A percentile compares a stretch with the other conserved stretches of the same genome.
Evolutionary conservation across 2,888 invertebrate species (phyloP).

Genomic region (Nemoura dubitans): DNA sequence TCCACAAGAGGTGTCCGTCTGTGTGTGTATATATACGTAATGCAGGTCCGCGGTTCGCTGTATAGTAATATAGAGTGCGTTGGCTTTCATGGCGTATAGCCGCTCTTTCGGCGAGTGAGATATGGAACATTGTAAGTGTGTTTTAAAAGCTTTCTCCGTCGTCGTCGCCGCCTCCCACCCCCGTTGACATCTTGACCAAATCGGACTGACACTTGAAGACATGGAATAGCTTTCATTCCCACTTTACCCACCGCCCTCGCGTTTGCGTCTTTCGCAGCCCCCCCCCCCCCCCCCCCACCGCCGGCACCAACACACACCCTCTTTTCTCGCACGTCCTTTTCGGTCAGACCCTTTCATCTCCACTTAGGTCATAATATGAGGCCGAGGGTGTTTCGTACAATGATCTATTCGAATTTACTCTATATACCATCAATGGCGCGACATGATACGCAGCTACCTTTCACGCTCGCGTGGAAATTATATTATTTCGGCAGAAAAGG

Average conservation of each 20-base stretch:
- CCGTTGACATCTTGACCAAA: constrained; percentile 41
- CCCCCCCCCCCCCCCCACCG: not conserved
- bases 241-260: constrained; percentile 16
- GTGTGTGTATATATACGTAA: too few species aligned
- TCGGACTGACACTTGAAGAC: constrained; percentile 43
- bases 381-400: not conserved
- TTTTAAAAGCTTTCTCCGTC: constrained; percentile 40
- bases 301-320: not conserved
- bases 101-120: not conserved
- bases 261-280: constrained; percentile 1
- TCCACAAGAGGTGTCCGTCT: not conserved
- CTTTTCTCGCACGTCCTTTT: not conserved
- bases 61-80: not conserved
- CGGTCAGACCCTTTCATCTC: not conserved
- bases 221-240: constrained; percentile 43
- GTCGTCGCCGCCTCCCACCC: too few species aligned
- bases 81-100: not conserved
- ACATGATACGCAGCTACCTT: not conserved
- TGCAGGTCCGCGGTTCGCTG: too few species aligned
- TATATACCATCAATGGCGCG: not conserved
- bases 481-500: not conserved
- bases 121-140: constrained; percentile 41
- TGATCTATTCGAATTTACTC: not conserved
- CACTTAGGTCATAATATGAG: not conserved
- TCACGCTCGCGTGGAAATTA: not conserved